Conservation (phyloP, 2,113 vertebrate genomes). For the Ginglymostoma cirratum region DNA sequence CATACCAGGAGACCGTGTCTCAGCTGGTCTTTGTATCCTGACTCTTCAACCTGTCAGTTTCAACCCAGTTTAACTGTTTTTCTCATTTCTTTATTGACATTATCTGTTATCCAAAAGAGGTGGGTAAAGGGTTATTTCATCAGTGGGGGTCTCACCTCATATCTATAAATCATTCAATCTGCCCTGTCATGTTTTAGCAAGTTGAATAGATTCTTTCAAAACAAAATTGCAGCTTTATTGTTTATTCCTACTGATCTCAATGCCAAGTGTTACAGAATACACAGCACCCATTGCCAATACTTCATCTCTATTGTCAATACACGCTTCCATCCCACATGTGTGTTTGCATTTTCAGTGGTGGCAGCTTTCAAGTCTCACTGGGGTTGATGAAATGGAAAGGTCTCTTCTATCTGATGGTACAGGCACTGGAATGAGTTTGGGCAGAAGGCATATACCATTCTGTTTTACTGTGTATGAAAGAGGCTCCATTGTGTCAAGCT, state of each 20-base stretch:
- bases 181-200: neutral
- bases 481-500: neutral
- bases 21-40: neutral
- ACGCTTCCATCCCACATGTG: neutral
- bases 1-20: too few species aligned
- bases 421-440: neutral
- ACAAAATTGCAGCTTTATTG: neutral
- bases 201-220: neutral
- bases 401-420: neutral
- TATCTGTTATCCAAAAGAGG: neutral
- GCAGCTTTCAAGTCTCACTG: neutral
- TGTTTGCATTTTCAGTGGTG: neutral
- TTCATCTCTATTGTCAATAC: neutral
- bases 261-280: neutral
- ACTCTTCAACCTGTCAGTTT: neutral
- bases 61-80: neutral
- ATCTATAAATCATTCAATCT: neutral
- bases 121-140: neutral
- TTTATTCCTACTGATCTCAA: neutral
- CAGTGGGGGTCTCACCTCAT: neutral
- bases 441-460: neutral
- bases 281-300: neutral
- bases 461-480: neutral
- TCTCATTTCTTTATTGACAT: neutral
- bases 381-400: neutral